Percentiles rank a stretch among this genome's conserved stretches.
Conservation (phyloP, 2,113 vertebrate species). For the Oryctolagus cuniculus region mOryCun1.1 NC_091442.1:12917001-12917500, state of each 20-base stretch:
- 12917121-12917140: background rate
- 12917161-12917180: background rate
- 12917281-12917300: background rate
- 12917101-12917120: background rate
- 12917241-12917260: background rate
- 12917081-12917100: background rate
- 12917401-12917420: background rate
- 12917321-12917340: background rate
- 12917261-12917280: rapidly evolving
- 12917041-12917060: background rate
- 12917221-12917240: background rate
- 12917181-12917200: background rate
- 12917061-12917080: background rate
- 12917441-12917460: background rate
- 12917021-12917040: background rate
- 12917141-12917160: background rate
- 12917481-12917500: background rate
- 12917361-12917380: no score
- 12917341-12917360: background rate
- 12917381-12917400: background rate
- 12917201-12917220: background rate
- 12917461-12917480: background rate
- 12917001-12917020: background rate
- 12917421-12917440: no score
- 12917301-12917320: no score